Conservation (phyloP, 2,888 invertebrate species). For the Chouioia cunea region DNA sequence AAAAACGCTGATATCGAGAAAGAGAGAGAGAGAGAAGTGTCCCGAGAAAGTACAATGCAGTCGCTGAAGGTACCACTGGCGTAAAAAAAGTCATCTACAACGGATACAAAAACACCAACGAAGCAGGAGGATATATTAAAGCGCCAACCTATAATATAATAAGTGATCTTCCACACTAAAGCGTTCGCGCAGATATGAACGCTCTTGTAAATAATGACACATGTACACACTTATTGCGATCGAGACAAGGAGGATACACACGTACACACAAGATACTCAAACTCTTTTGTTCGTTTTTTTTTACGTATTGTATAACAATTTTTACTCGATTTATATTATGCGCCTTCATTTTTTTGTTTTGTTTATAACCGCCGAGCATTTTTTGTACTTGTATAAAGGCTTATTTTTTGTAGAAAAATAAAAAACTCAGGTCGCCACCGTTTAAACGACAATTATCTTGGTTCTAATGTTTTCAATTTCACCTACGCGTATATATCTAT, state of each 20-base stretch:
- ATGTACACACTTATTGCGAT: conserved; percentile 19
- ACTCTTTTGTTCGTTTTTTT: conserved; percentile 63
- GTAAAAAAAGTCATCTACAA: too few species aligned
- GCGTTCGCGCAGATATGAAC: too few species aligned
- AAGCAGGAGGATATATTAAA: too few species aligned
- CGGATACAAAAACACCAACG: too few species aligned
- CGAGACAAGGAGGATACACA: conserved; percentile 32
- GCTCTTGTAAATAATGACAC: not conserved
- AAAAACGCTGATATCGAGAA: not conserved
- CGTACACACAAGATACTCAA: conserved; percentile 52
- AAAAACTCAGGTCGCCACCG: conserved; percentile 68
- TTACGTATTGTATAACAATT: conserved; percentile 47
- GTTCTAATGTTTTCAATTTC: conserved; percentile 2
- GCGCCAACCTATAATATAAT: too few species aligned
- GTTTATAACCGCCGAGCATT: conserved; percentile 63
- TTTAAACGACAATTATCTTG: conserved; percentile 52
- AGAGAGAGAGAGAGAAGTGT: too few species aligned
- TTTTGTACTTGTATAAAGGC: conserved; percentile 69
- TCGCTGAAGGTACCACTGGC: too few species aligned
- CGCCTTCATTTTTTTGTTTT: conserved; percentile 38
- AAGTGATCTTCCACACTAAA: too few species aligned
- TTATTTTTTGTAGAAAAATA: conserved; percentile 65
- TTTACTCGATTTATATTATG: not conserved
- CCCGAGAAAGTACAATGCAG: too few species aligned
- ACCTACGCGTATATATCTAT: too few species aligned